Conservation (phyloP, 2,113 vertebrate genomes). For the Nettapus auritus region DNA sequence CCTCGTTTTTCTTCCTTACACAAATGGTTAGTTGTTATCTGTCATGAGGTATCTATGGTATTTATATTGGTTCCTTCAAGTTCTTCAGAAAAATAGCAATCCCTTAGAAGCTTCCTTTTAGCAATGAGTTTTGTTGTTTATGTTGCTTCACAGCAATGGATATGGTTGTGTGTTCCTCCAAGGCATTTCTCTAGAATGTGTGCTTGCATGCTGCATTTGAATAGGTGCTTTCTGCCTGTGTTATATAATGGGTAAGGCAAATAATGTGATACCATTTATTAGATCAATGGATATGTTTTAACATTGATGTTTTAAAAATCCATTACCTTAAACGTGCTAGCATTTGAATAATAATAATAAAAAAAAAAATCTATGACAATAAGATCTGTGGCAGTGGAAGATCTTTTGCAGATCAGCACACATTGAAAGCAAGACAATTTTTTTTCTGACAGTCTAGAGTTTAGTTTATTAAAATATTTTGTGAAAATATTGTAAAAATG, state of each 20-base stretch:
- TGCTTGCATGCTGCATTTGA: background rate
- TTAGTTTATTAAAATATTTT: background rate
- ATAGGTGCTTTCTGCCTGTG: background rate
- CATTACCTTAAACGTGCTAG: background rate
- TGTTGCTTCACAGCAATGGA: background rate
- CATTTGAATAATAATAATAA: background rate
- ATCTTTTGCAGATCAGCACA: background rate
- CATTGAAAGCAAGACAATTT: background rate
- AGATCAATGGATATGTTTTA: slow-evolving; percentile 31
- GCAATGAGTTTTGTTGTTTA: background rate
- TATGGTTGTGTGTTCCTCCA: background rate
- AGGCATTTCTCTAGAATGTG: background rate
- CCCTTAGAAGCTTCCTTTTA: background rate
- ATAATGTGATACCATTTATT: background rate
- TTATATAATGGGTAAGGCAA: background rate
- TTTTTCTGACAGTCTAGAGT: background rate
- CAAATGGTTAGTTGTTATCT: background rate
- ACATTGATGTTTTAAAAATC: slow-evolving; percentile 13
- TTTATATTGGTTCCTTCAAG: background rate
- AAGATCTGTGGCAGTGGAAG: background rate
- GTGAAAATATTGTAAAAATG: background rate
- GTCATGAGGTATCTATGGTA: background rate
- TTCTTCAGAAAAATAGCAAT: background rate
- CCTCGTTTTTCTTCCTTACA: background rate
- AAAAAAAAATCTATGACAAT: background rate